These are phyloP conservation scores for Amblyteles armatorius DNA, from an alignment of 2,888 invertebrate species.

Conservation along the genomic window DNA sequence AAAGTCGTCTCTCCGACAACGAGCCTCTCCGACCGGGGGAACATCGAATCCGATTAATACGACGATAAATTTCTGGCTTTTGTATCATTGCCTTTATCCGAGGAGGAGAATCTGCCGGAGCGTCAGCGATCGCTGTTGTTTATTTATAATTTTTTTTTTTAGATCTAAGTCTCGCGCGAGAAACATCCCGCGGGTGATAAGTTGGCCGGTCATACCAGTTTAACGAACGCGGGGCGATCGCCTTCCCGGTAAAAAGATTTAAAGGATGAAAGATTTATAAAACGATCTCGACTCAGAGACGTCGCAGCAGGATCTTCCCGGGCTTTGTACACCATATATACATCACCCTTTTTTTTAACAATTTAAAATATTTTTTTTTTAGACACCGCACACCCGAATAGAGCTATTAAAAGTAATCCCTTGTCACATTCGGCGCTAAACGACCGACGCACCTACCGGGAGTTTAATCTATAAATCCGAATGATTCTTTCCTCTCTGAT, in stretches of 20 bases:
- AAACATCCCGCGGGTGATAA: conserved; percentile 49
- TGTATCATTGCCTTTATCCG: conserved; percentile 2
- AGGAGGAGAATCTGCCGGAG: conserved; percentile 9
- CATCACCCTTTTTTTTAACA: background rate
- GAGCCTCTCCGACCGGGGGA: background rate
- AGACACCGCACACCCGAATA: conserved; percentile 7
- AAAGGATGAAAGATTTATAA: conserved; percentile 54
- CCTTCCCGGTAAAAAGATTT: conserved; percentile 60
- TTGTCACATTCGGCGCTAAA: conserved; percentile 56
- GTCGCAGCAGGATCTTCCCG: background rate
- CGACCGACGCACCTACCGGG: background rate
- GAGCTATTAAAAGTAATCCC: conserved; percentile 52
- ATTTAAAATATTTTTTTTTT: conserved; percentile 3
- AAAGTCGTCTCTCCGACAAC: background rate
- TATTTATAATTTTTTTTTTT: conserved; percentile 20
- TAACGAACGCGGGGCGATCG: conserved; percentile 42
- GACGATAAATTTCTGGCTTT: conserved; percentile 66
- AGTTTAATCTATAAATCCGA: conserved; percentile 30
- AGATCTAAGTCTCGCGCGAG: conserved; percentile 51
- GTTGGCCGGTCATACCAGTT: conserved; percentile 61
- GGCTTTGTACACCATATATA: background rate
- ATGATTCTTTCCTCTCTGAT: conserved; percentile 46
- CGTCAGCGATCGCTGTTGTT: conserved; percentile 10
- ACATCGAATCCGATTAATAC: conserved; percentile 66
- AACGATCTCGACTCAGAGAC: conserved; percentile 39